Evolutionary conservation across 2,888 invertebrate genomes (phyloP).

Genomic region (Tenthredo mesomela): DNA sequence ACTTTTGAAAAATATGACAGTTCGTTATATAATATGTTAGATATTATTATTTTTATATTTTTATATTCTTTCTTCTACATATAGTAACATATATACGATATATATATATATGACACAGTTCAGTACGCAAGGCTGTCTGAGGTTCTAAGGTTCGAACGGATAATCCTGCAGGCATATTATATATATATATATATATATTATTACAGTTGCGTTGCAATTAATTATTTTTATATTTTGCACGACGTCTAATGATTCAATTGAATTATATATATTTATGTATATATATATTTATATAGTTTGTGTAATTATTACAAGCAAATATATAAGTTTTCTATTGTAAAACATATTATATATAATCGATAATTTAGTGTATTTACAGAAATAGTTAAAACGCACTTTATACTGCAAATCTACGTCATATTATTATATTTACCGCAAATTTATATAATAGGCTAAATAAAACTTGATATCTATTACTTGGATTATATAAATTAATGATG

Average conservation of each 20-base stretch:
- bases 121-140: constrained; percentile 28
- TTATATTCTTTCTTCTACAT: neutral
- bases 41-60: neutral
- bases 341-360: neutral
- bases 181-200: neutral
- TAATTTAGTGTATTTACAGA: neutral
- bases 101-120: neutral
- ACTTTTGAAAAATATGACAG: constrained; percentile 14
- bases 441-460: neutral
- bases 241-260: neutral
- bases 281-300: neutral
- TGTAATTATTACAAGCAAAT: neutral
- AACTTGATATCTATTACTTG: neutral
- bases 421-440: neutral
- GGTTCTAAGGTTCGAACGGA: constrained; percentile 38
- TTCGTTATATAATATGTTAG: neutral
- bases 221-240: neutral
- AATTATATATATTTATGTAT: neutral
- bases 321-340: neutral
- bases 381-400: constrained; percentile 4
- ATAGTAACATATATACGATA: neutral
- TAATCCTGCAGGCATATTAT: constrained; percentile 1
- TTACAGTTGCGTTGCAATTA: neutral
- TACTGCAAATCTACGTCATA: neutral
- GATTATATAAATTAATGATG: constrained; percentile 2